A percentile compares a stretch with the other conserved stretches of the same genome.
Conservation (phyloP, 1,140 invertebrate genomes). For the Ridgeia piscesae region DNA sequence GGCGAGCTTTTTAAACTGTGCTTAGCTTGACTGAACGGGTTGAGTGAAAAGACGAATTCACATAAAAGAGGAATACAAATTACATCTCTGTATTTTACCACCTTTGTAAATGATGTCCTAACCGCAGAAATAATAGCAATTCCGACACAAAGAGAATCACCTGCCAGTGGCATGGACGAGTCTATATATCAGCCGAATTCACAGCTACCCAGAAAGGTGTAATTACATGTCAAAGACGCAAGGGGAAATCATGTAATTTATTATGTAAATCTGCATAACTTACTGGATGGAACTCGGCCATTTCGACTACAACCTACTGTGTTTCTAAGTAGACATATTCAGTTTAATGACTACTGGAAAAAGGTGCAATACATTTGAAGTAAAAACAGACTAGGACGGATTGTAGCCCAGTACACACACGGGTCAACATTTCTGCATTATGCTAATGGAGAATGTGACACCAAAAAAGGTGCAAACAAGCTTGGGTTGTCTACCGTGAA, state of each 20-base stretch:
- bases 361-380: not conserved
- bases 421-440: not conserved
- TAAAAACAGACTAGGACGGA: not conserved
- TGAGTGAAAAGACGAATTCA: not conserved
- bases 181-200: not conserved
- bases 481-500: not conserved
- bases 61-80: not conserved
- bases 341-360: not conserved
- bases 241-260: not conserved
- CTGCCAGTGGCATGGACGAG: not conserved
- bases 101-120: not conserved
- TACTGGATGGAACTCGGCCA: not conserved
- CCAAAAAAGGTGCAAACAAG: not conserved
- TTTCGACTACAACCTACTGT: not conserved
- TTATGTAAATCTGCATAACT: not conserved
- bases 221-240: not conserved
- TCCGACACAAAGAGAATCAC: not conserved
- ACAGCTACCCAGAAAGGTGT: not conserved
- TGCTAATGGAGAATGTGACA: not conserved
- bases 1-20: too few species aligned
- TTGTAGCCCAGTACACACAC: not conserved
- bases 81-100: not conserved
- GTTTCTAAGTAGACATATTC: not conserved
- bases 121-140: not conserved
- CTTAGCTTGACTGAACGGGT: too few species aligned